These are phyloP conservation scores for Phallusia fumigata DNA, from an alignment of 23 tunicate genomes.

Conservation along the genomic window DNA sequence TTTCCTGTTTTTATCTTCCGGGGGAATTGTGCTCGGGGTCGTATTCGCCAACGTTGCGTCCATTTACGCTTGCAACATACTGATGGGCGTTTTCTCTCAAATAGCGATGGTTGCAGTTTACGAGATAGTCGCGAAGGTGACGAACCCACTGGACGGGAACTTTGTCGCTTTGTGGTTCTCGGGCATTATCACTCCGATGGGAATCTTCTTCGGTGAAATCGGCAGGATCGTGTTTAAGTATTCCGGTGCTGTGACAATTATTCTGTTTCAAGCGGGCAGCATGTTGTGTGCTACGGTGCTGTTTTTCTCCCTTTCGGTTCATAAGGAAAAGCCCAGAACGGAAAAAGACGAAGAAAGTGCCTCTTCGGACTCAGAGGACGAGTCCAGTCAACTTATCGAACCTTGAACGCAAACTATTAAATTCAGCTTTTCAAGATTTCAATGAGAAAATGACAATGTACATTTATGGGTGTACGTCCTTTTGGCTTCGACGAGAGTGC, in stretches of 20 bases:
- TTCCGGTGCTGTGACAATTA: neutral
- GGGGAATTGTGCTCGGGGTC: neutral
- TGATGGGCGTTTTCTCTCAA: neutral
- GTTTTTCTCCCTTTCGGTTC: no score
- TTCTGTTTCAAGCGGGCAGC: neutral
- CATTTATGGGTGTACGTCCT: no score
- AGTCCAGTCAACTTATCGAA: no score
- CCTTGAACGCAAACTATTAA: no score
- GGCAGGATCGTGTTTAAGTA: neutral
- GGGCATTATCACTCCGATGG: neutral
- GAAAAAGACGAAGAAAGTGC: no score
- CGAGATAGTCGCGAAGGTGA: neutral
- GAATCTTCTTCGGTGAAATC: neutral
- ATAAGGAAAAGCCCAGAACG: no score
- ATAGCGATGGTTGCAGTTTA: neutral
- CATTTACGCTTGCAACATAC: neutral
- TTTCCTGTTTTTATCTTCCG: neutral
- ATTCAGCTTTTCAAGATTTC: no score
- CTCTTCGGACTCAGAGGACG: no score
- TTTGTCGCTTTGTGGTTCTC: conserved; percentile 1
- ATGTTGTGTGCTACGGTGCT: neutral
- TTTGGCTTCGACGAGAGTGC: no score
- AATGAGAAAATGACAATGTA: no score
- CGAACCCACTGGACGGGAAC: neutral
- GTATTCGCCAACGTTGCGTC: neutral